These are phyloP conservation scores for Oopsacas minuta DNA, from an alignment of 37 sponge, comb jelly and placozoan species.

Conservation along the genomic window DNA sequence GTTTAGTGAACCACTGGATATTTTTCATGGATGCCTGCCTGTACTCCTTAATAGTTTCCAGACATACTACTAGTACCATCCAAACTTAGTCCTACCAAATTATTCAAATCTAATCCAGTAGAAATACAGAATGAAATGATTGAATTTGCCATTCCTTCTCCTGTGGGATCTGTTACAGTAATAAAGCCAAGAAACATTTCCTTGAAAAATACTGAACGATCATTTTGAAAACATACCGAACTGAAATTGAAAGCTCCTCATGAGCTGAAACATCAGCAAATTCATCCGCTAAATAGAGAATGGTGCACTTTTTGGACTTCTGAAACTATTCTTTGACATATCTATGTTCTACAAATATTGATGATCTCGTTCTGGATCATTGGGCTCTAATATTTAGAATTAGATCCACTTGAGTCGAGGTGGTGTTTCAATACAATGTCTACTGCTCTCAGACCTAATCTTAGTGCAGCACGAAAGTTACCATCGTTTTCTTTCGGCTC, in stretches of 20 bases:
- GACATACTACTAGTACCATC: not conserved
- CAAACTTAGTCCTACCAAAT: slow-evolving; percentile 12
- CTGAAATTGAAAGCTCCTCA: not conserved
- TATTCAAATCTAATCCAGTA: slow-evolving; percentile 4
- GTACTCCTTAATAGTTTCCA: slow-evolving; percentile 11
- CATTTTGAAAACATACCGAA: not conserved
- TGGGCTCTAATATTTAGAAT: slow-evolving; percentile 1
- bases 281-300: not conserved
- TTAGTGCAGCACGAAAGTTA: not conserved
- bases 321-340: not conserved
- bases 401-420: not conserved
- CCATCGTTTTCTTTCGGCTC: slow-evolving; percentile 3
- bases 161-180: not conserved
- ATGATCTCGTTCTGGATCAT: not conserved
- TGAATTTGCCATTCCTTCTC: slow-evolving; percentile 2
- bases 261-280: not conserved
- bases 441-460: slow-evolving; percentile 7
- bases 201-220: not conserved
- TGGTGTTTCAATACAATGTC: not conserved
- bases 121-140: not conserved
- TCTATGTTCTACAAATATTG: slow-evolving; percentile 11
- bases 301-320: not conserved
- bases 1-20: slow-evolving; percentile 16
- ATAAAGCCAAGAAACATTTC: slow-evolving; percentile 6
- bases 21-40: not conserved